These are phyloP conservation scores for Tapirus indicus DNA, from an alignment of 2,797 vertebrate species.

Conservation along the genomic window DNA sequence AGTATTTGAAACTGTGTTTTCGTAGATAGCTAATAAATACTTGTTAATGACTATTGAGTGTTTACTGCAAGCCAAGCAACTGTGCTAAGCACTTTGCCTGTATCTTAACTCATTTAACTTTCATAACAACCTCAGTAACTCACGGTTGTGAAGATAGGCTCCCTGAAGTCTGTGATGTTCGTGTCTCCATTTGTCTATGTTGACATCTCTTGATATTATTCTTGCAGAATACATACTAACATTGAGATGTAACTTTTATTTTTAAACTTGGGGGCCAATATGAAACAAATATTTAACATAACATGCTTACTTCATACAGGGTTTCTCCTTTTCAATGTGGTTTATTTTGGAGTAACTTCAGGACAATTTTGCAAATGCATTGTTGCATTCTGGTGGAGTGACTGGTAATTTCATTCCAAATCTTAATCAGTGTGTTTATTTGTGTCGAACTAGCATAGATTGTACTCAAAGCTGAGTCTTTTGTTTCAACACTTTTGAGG, in stretches of 20 bases:
- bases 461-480: slow-evolving; percentile 28
- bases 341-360: slow-evolving; percentile 40
- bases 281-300: neutral
- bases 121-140: neutral
- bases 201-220: neutral
- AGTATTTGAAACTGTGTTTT: slow-evolving; percentile 28
- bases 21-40: neutral
- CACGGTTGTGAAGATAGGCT: slow-evolving; percentile 24
- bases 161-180: neutral
- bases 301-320: neutral
- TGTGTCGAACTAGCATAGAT: slow-evolving; percentile 11
- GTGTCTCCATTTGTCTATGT: neutral
- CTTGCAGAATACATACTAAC: neutral
- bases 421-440: slow-evolving; percentile 17
- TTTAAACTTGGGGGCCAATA: neutral
- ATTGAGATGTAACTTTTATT: neutral
- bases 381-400: neutral
- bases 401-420: neutral
- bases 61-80: neutral
- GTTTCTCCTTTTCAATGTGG: neutral
- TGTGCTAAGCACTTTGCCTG: neutral
- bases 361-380: neutral
- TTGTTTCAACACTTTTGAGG: slow-evolving; percentile 59
- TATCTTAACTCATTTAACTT: slow-evolving; percentile 34
- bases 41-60: neutral